Base-by-base conservation (phyloP, 2,113 vertebrate genomes). In the Anarrhichthys ocellatus region DNA sequence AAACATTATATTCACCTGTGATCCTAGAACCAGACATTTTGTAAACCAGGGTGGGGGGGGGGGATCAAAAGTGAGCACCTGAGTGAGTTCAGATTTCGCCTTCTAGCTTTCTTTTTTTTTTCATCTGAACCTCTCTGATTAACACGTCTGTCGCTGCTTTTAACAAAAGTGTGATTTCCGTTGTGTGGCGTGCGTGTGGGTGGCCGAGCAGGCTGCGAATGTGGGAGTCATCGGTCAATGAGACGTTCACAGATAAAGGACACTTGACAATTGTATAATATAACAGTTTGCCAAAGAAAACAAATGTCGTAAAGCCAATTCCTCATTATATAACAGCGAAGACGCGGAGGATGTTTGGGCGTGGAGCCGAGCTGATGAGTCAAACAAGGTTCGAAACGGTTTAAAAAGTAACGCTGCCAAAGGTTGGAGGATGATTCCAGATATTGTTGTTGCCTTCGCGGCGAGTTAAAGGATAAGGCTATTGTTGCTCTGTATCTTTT, bases 51-150 rank as follows among this genome's bases (percentile, higher is more conserved):
- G 17, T 7, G 44, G 20, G 20, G 22, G 50, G 20, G 50, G 17
- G 50, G 20, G 50, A 17, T 58, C 34, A 44, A 64, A 73, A 61
- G n/a, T 48, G 20, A 84, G 76, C 80, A 89, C 75, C 89, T 89
- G 87, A 11, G 4, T 4, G 14, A 71, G 69, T 70, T 87, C 71
- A 76, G n/a, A 58, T 91, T 92, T 80, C 38, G 0, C 80, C 63
- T 40, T 63, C 0, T 2, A 44, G 81, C 73, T 32, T 73, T 9
- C 71, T 42, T 22, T 13, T 4, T 46, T 5, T 69, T 75, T 87
- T 50, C 46, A 77, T 84, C 24, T 18, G 2, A 73, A 58, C 24
- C 8, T 2, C 66, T 83, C 34, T 24, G 48, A 78, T 78, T 13
- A 29, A 13, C 5, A 9, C 0, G 14, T 71, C 54, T 66, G 42